Base-by-base conservation (phyloP, 2,888 invertebrate genomes). In the Molanna angustata region DNA sequence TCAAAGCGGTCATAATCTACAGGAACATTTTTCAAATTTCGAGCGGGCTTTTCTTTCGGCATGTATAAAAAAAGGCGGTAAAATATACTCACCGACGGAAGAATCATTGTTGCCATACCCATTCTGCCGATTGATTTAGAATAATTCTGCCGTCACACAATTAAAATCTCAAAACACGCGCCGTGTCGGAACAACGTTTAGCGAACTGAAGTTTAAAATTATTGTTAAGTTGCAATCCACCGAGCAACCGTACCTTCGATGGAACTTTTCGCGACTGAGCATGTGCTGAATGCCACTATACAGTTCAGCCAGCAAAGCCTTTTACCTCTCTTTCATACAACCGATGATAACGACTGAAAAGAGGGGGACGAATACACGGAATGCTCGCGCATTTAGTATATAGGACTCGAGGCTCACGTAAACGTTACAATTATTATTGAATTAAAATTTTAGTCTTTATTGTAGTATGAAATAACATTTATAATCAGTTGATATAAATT, bases 1-100 rank as follows among this genome's bases (percentile, higher is more conserved):
- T 54, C 49, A 54, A 54, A 49, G 13, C 54, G 49, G 54, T 54
- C 54, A 41, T 14, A 39, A 4, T 6, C 39, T 41, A 20, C n/a
- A 19, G 9, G 19, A 4, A 35, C 35, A 13, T 27, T 7, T 6
- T 7, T 6, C 4, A 37, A 3, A 6, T 27, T 6, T 7, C 6
- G 11, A 11, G 14, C 37, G 37, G 17, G 37, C 37, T 37, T 37
- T 37, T 13, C 3, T 17, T 17, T 13, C 4, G 7, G 18, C 16
- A 37, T 37, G 14, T 4, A n/a, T 17, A 16, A 16, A 17, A 37
- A 7, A 37, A 35, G 4, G 6, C 35, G 6, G 13, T 13, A 35
- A 35, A 35, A 4, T 6, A 18, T n/a, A 54, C 54, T 54, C 44
- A 54, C 54, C 44, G 35, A 14, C 13, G 49, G 54, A 31, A 45